Evolutionary conservation across 2,797 vertebrate genomes (phyloP).

Genomic region (Urocyon cinereoargenteus): DNA sequence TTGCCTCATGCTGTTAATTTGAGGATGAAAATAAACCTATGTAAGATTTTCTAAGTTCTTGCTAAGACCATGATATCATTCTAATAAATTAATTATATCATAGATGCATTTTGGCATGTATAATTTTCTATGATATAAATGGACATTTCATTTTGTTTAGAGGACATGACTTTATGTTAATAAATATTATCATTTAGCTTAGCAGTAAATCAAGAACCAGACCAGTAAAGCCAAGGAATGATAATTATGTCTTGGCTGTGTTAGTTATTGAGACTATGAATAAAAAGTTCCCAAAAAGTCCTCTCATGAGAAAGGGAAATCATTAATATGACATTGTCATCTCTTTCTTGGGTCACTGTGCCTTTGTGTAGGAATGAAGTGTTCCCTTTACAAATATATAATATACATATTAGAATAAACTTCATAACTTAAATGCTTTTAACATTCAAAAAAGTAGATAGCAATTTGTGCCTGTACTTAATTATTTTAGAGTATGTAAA

Average conservation of each 20-base stretch:
- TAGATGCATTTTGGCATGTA: background rate
- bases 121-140: slow-evolving; percentile 22
- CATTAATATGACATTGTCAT: slow-evolving; percentile 62
- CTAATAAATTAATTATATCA: background rate
- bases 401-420: slow-evolving; percentile 69
- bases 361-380: slow-evolving; percentile 72
- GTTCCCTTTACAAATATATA: slow-evolving; percentile 73
- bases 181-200: slow-evolving; percentile 63
- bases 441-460: slow-evolving; percentile 62
- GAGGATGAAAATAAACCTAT: background rate
- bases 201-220: slow-evolving; percentile 60
- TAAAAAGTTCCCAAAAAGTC: slow-evolving; percentile 67
- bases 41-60: background rate
- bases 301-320: slow-evolving; percentile 70
- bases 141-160: slow-evolving; percentile 39
- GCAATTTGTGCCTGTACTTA: slow-evolving; percentile 66
- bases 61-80: background rate
- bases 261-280: slow-evolving; percentile 62
- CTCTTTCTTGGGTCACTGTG: slow-evolving; percentile 81
- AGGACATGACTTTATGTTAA: slow-evolving; percentile 32
- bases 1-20: slow-evolving; percentile 15
- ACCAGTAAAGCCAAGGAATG: slow-evolving; percentile 25
- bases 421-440: slow-evolving; percentile 76
- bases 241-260: slow-evolving; percentile 71
- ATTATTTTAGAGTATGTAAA: slow-evolving; percentile 70